Conservation (phyloP, 2,797 vertebrate species). For the Propithecus deckenii region DNA sequence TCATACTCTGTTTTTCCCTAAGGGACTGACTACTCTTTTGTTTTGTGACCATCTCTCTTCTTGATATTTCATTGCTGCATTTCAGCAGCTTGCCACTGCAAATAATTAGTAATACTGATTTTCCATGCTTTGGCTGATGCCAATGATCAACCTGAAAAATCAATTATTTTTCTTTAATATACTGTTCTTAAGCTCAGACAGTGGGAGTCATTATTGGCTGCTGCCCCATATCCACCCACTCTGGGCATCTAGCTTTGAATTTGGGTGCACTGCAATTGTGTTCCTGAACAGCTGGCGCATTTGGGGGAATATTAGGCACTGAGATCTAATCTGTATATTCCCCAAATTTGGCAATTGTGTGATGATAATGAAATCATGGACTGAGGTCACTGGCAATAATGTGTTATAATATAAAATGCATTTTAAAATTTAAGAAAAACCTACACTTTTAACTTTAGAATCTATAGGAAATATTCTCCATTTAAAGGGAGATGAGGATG, state of each 20-base stretch:
- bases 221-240: not conserved
- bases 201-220: not conserved
- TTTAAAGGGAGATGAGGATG: not conserved
- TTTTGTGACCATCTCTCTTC: not conserved
- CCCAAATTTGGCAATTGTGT: not conserved
- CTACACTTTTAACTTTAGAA: not conserved
- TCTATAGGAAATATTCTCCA: not conserved
- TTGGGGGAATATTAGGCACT: not conserved
- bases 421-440: not conserved
- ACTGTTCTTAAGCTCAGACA: not conserved
- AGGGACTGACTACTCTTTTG: not conserved
- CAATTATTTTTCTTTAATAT: not conserved
- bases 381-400: not conserved
- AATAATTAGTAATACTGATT: not conserved
- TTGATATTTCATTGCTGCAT: not conserved
- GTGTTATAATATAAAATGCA: not conserved
- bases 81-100: not conserved
- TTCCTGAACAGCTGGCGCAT: not conserved
- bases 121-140: not conserved
- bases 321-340: not conserved
- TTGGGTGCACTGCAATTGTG: not conserved
- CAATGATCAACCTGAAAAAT: not conserved
- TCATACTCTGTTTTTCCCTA: not conserved
- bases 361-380: conserved; percentile 33
- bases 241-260: not conserved